Percentiles rank a stretch among this genome's conserved stretches.
These are phyloP conservation scores for Rhabdomys pumilio DNA, from an alignment of 2,797 vertebrate species.

Conservation along the genomic window DNA sequence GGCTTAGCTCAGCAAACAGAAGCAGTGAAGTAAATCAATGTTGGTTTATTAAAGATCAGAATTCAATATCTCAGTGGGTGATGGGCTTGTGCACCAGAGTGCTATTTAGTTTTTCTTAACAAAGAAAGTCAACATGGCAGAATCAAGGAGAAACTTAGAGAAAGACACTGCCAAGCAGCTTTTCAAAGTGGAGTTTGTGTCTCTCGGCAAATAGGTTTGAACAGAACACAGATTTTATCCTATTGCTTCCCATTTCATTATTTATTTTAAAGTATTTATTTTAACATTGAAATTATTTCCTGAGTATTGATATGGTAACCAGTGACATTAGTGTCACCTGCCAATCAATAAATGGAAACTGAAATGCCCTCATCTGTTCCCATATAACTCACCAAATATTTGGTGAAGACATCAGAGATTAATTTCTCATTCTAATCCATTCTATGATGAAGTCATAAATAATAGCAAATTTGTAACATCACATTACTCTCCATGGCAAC, in stretches of 20 bases:
- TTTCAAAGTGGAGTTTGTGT: conserved; percentile 53
- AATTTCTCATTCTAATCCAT: conserved; percentile 67
- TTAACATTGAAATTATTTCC: conserved; percentile 49
- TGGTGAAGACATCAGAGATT: conserved; percentile 77
- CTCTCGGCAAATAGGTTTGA: conserved; percentile 34
- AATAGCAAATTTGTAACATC: conserved; percentile 83
- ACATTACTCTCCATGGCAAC: conserved; percentile 80
- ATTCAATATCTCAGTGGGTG: conserved; percentile 90
- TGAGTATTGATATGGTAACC: conserved; percentile 27
- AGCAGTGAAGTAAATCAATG: conserved; percentile 89
- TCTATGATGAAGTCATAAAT: conserved; percentile 82
- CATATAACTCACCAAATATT: conserved; percentile 76
- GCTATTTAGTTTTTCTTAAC: conserved; percentile 85
- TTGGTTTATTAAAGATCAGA: conserved; percentile 92
- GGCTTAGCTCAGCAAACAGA: conserved; percentile 92
- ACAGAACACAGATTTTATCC: conserved; percentile 1
- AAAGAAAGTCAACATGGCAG: conserved; percentile 86
- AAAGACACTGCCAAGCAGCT: conserved; percentile 70
- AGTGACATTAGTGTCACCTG: neutral
- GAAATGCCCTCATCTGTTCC: conserved; percentile 69
- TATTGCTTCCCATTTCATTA: conserved; percentile 3
- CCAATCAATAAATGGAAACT: conserved; percentile 70
- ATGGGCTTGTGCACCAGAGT: conserved; percentile 85
- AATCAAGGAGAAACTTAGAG: conserved; percentile 75
- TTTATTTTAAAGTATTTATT: conserved; percentile 33